Base-by-base conservation (phyloP, 2,113 vertebrate species). In the Baryphthengus martii region DNA sequence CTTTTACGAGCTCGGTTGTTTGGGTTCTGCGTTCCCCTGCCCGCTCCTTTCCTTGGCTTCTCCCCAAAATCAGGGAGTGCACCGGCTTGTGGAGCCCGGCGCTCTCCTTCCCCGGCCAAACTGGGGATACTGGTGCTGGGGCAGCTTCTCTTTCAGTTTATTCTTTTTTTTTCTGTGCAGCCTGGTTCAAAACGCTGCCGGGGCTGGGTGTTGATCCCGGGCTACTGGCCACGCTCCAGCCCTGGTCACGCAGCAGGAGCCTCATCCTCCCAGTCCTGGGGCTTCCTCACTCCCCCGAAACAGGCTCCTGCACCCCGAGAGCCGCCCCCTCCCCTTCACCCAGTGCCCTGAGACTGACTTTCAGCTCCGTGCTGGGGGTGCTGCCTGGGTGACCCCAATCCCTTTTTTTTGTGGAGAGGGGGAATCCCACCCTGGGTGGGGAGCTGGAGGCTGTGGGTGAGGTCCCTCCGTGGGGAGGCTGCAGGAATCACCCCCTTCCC, bases 301-400 rank as follows among this genome's bases (percentile, higher is more conserved):
- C 59, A 17, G 31, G 13, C 28, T 78, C 73, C 56, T 45, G 42
- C 61, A 25, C 49, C 55, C 42, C 42, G 11, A 17, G 12, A 35
- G 0, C 3, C 1, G 0, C 3, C 0, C 0, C 18, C 15, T 42
- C 2, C 7, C 35, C n/a, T 29, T 9, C 6, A 7, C 15, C 35
- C 49, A 13, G 49, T 25, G 24, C 49, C 23, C 45, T 47, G 45
- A 20, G 45, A 13, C 49, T 50, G 13, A 14, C n/a, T 25, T 13
- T 50, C 49, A 25, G 23, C 49, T 24, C 49, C 15, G 49, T 29
- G 24, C 5, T 1, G 61, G 24, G 39, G 23, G 17, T 19, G 52
- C 19, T 13, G 44, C 44, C 19, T 15, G 28, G 31, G 28, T n/a
- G 29, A 31, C 45, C 50, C 66, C 26, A 44, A 11, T 8, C 31